phyloP scores from a whole-genome alignment of 1,140 invertebrate genomes.

The Philotrypesis tridentata region DNA sequence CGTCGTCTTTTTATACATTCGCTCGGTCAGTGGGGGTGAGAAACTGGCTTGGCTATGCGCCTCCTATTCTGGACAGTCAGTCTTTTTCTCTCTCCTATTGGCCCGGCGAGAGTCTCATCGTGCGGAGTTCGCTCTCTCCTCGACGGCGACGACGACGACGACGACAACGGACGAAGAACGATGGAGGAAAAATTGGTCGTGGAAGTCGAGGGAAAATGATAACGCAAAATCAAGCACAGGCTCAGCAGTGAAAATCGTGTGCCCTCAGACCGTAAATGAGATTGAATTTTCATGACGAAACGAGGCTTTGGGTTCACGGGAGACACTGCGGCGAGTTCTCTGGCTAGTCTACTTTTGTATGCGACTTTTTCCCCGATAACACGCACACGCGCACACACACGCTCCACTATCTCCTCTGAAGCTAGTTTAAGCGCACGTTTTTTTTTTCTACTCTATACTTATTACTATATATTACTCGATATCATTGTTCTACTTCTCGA shows the following conservation, averaged over 20 bases:
- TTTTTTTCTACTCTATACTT: neutral
- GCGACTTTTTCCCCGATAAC: constrained; percentile 38
- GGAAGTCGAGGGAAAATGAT: constrained; percentile 13
- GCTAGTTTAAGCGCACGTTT: neutral
- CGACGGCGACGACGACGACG: too few species aligned
- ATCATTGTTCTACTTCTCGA: neutral
- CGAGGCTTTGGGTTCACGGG: constrained; percentile 70
- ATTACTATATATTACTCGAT: neutral
- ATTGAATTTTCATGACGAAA: constrained; percentile 53
- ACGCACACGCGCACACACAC: neutral
- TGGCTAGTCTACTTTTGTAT: constrained; percentile 54
- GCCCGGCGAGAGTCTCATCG: constrained; percentile 62
- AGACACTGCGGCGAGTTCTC: constrained; percentile 70
- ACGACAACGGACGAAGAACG: neutral
- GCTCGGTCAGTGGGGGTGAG: constrained; percentile 73
- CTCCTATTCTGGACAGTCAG: constrained; percentile 68
- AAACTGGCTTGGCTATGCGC: constrained; percentile 72
- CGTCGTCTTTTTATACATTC: constrained; percentile 54
- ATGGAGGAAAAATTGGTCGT: too few species aligned
- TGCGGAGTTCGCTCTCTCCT: too few species aligned
- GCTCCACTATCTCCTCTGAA: neutral
- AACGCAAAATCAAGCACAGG: constrained; percentile 43
- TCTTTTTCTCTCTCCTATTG: constrained; percentile 76
- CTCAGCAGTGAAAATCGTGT: constrained; percentile 72
- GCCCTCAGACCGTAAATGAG: constrained; percentile 61